Evolutionary conservation across 2,113 vertebrate genomes (phyloP).

Genomic region (Pelecanoides urinatrix): DNA sequence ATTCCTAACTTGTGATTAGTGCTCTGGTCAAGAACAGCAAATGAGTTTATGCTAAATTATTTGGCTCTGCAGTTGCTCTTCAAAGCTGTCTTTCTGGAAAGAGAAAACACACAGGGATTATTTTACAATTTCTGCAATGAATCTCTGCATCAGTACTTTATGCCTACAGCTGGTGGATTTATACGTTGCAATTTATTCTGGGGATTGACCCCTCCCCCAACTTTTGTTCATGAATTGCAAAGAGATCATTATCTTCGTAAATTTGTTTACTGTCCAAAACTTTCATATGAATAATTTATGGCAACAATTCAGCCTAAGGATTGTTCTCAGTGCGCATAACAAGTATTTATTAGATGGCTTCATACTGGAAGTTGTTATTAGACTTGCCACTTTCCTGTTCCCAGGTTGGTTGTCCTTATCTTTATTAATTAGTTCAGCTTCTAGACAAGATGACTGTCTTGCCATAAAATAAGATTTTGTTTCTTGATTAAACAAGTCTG

Average conservation of each 20-base stretch:
- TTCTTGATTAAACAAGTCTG: neutral
- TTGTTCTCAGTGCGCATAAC: constrained; percentile 46
- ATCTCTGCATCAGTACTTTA: constrained; percentile 6
- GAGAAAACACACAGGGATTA: neutral
- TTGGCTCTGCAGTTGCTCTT: constrained; percentile 32
- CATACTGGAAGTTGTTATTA: constrained; percentile 32
- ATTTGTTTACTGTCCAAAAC: constrained; percentile 61
- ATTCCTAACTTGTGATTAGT: constrained; percentile 32
- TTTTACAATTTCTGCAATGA: constrained; percentile 20
- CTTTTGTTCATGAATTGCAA: constrained; percentile 56
- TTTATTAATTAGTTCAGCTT: constrained; percentile 39
- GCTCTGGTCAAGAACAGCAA: constrained; percentile 44
- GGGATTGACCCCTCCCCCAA: constrained; percentile 30
- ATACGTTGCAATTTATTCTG: constrained; percentile 25
- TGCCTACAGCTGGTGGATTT: constrained; percentile 34
- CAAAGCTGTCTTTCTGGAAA: constrained; percentile 14
- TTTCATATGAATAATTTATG: constrained; percentile 58
- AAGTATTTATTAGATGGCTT: constrained; percentile 53
- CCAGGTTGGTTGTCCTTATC: constrained; percentile 24
- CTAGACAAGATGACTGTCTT: neutral
- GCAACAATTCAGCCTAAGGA: constrained; percentile 33
- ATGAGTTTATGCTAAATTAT: constrained; percentile 24
- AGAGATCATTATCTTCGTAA: constrained; percentile 59
- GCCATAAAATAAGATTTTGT: neutral
- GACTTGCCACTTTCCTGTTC: constrained; percentile 1